Evolutionary conservation across 2,888 invertebrate genomes (phyloP).

Genomic region (Chalcosyrphus nemorum): DNA sequence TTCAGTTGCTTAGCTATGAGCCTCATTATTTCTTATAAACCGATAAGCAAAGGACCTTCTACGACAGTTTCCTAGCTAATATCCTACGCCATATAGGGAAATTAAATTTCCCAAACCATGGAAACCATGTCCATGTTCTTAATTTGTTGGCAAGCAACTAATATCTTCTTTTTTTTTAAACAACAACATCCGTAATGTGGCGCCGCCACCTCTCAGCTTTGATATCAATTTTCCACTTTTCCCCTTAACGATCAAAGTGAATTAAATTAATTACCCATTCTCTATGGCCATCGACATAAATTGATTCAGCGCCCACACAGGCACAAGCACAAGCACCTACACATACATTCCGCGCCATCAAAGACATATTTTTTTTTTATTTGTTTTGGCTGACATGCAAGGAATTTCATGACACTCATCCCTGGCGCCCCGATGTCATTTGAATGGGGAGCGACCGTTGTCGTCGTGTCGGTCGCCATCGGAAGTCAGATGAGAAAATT

Average conservation of each 20-base stretch:
- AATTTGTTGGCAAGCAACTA: not conserved
- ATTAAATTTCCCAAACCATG: not conserved
- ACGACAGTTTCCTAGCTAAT: too few species aligned
- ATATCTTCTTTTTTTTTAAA: conserved; percentile 3
- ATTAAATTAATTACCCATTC: conserved; percentile 23
- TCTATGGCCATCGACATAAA: not conserved
- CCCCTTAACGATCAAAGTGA: conserved; percentile 42
- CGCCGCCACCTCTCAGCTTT: conserved; percentile 14
- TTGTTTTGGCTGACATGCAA: conserved; percentile 40
- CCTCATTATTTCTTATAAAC: too few species aligned
- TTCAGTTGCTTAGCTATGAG: too few species aligned
- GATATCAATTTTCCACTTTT: conserved; percentile 25
- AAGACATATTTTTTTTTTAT: conserved; percentile 10
- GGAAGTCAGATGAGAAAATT: conserved; percentile 30
- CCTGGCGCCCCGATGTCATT: conserved; percentile 42
- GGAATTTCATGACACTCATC: conserved; percentile 42
- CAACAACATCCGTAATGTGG: not conserved
- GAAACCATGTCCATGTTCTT: not conserved
- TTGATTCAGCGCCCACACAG: not conserved
- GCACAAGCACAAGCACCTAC: not conserved
- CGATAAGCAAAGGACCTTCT: too few species aligned
- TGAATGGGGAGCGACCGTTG: not conserved
- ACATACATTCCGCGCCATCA: not conserved
- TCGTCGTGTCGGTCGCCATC: not conserved
- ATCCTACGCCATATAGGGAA: not conserved